A percentile compares a stretch with the other conserved stretches of the same genome.
Evolutionary conservation across 2,888 invertebrate species (phyloP).

Genomic region (Tiliacea aurago): DNA sequence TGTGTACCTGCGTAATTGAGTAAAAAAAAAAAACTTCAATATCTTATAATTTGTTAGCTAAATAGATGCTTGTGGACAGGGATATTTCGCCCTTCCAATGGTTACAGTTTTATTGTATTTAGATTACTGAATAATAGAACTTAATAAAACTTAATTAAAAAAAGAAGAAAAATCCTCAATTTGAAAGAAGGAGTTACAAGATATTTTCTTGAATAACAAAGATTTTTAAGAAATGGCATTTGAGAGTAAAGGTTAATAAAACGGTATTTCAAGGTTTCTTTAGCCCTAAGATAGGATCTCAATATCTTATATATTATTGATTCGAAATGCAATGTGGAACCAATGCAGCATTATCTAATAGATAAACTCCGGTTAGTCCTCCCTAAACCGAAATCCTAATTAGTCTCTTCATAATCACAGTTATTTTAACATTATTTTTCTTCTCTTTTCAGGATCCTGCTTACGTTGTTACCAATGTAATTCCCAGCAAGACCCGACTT

Average conservation of each 20-base stretch:
- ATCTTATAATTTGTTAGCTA: too few species aligned
- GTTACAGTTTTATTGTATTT: too few species aligned
- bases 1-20: background rate
- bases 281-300: background rate
- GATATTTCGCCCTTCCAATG: too few species aligned
- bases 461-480: constrained; percentile 85
- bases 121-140: too few species aligned
- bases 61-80: too few species aligned
- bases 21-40: too few species aligned
- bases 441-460: constrained; percentile 81
- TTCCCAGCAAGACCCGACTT: constrained; percentile 78
- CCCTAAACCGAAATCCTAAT: background rate
- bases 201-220: background rate
- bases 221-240: background rate
- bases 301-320: background rate
- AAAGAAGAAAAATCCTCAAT: too few species aligned
- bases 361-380: background rate
- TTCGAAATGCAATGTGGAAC: background rate
- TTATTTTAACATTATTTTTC: constrained; percentile 9
- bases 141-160: too few species aligned
- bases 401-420: background rate
- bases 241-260: background rate
- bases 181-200: too few species aligned
- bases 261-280: background rate
- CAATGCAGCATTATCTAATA: background rate